Evolutionary conservation across 2,888 invertebrate species (phyloP).

Genomic region (Perizoma affinitatum): DNA sequence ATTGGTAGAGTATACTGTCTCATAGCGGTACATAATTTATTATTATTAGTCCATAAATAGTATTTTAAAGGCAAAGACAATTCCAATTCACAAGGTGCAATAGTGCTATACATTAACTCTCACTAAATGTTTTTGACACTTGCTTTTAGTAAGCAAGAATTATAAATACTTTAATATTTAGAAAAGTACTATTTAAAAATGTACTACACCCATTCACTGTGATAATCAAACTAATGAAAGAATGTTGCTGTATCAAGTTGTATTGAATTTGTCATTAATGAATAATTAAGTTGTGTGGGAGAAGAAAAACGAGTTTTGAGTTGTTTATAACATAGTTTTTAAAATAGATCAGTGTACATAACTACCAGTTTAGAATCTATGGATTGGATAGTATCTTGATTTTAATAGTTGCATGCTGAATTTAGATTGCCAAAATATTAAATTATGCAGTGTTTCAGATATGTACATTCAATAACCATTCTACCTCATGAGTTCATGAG

Average conservation of each 20-base stretch:
- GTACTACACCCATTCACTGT: conserved; percentile 1
- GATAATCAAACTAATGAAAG: conserved; percentile 1
- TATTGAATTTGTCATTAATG: conserved; percentile 20
- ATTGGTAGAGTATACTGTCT: conserved; percentile 22
- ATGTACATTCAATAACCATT: too few relatives aligned
- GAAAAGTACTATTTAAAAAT: not conserved
- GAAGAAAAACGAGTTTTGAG: conserved; percentile 24
- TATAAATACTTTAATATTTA: not conserved
- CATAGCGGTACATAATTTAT: conserved; percentile 16
- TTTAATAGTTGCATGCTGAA: not conserved
- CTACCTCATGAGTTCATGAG: too few relatives aligned
- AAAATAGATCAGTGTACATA: not conserved
- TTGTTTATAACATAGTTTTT: not conserved
- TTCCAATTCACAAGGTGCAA: too few relatives aligned
- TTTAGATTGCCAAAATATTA: too few relatives aligned
- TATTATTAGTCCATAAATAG: not conserved
- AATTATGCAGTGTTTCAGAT: too few relatives aligned
- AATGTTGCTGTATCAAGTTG: conserved; percentile 9
- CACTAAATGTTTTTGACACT: too few relatives aligned
- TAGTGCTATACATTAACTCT: too few relatives aligned
- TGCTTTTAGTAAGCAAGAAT: too few relatives aligned
- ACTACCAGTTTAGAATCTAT: not conserved
- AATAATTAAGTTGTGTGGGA: conserved; percentile 26
- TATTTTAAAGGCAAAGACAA: too few relatives aligned
- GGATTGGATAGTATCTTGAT: not conserved